These are phyloP conservation scores for Aphis gossypii DNA, from an alignment of 1,140 invertebrate species.

Conservation along the genomic window DNA sequence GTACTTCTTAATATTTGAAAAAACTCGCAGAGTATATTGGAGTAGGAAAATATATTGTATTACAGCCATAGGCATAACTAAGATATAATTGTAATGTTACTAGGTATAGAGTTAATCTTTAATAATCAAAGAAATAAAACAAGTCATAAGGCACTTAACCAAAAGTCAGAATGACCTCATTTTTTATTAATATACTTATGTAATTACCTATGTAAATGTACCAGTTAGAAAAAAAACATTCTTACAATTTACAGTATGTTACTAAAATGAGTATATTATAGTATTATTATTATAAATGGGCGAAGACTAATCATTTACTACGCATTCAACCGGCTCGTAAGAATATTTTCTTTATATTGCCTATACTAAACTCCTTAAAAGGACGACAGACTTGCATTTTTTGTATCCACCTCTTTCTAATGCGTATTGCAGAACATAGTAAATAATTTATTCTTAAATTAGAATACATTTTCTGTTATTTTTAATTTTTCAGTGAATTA, in stretches of 20 bases:
- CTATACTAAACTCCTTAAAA: constrained; percentile 9
- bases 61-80: not conserved
- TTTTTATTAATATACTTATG: too few relatives aligned
- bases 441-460: not conserved
- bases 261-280: not conserved
- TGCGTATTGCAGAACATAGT: not conserved
- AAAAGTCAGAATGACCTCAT: too few relatives aligned
- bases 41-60: not conserved
- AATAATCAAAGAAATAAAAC: not conserved
- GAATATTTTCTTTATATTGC: not conserved
- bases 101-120: not conserved
- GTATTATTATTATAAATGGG: not conserved
- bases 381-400: not conserved
- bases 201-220: too few relatives aligned
- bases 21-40: too few relatives aligned
- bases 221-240: not conserved
- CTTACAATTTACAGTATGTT: not conserved
- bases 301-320: not conserved
- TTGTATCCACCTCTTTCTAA: not conserved
- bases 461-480: not conserved
- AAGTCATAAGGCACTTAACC: too few relatives aligned
- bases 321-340: not conserved
- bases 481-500: not conserved
- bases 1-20: too few relatives aligned
- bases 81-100: not conserved